Evolutionary conservation across 92 coral and sea anemone species (phyloP).

Genomic region (Phenganax marumi): DNA sequence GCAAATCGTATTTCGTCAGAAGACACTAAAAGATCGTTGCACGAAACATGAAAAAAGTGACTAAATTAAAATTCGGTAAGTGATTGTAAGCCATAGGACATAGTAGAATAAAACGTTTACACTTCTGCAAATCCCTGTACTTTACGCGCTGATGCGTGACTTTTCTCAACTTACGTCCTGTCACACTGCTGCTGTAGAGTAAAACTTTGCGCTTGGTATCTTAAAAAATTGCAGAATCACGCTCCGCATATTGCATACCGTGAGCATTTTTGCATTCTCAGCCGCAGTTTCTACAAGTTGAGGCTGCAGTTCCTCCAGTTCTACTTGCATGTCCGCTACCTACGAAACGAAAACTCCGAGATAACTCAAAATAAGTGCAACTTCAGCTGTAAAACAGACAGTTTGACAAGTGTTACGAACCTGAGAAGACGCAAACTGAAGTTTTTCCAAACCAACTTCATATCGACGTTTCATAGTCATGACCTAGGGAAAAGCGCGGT

Average conservation of each 20-base stretch:
- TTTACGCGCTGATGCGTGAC: no score
- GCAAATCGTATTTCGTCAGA: not conserved
- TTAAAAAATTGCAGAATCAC: no score
- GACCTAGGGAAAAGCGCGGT: constrained; percentile 57
- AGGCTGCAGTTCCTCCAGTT: constrained; percentile 94
- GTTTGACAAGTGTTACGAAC: constrained; percentile 42
- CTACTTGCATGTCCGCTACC: constrained; percentile 99
- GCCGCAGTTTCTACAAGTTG: constrained; percentile 94
- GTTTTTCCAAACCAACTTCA: constrained; percentile 96
- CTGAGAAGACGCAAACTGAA: constrained; percentile 98
- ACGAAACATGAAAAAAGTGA: not conserved
- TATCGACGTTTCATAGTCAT: constrained; percentile 93
- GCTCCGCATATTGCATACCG: constrained; percentile 49
- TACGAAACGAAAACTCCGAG: constrained; percentile 6
- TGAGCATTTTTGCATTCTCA: constrained; percentile 91
- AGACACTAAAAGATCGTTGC: not conserved
- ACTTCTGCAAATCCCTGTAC: no score
- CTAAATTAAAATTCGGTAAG: no score
- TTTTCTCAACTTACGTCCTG: not conserved
- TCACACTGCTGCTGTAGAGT: not conserved
- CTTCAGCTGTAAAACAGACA: not conserved
- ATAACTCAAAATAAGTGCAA: not conserved
- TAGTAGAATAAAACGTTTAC: no score
- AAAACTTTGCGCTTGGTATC: not conserved
- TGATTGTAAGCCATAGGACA: no score